Percentiles rank a stretch among this genome's conserved stretches.
Evolutionary conservation across 2,888 invertebrate genomes (phyloP).

Genomic region (Trachelus tabidus): DNA sequence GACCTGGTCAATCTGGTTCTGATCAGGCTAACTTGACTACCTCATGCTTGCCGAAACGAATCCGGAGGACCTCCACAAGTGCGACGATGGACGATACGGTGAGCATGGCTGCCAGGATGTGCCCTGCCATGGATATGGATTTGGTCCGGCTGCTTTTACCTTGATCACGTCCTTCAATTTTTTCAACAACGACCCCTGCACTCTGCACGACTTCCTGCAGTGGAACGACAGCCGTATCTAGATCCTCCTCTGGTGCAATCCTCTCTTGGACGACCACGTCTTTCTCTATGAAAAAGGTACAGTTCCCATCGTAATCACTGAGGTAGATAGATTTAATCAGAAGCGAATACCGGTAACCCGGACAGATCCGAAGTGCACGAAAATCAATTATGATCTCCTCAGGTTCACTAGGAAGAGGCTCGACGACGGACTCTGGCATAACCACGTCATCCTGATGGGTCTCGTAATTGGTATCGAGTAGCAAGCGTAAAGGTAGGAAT

Average conservation of each 20-base stretch:
- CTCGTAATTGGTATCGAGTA: conserved; percentile 46
- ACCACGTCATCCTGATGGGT: not conserved
- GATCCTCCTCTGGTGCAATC: not conserved
- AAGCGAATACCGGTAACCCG: conserved; percentile 41
- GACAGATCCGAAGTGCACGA: conserved; percentile 30
- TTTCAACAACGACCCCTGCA: conserved; percentile 1
- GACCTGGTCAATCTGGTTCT: not conserved
- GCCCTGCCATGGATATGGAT: conserved; percentile 49
- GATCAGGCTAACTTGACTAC: conserved; percentile 29
- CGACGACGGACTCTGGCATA: not conserved
- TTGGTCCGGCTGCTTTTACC: conserved; percentile 38
- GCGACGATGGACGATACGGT: conserved; percentile 54
- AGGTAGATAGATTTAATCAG: conserved; percentile 40
- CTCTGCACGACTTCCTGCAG: conserved; percentile 12
- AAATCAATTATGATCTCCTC: not conserved
- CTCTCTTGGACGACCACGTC: not conserved
- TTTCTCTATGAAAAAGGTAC: conserved; percentile 29
- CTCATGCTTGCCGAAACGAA: conserved; percentile 52
- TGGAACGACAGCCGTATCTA: not conserved
- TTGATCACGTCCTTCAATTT: conserved; percentile 19
- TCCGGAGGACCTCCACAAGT: conserved; percentile 53
- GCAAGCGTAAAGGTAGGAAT: conserved; percentile 47
- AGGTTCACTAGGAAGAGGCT: not conserved
- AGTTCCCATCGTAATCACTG: conserved; percentile 52
- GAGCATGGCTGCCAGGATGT: conserved; percentile 56